Conservation (phyloP, 2,888 invertebrate species). For the Cryptocephalus primarius region DNA sequence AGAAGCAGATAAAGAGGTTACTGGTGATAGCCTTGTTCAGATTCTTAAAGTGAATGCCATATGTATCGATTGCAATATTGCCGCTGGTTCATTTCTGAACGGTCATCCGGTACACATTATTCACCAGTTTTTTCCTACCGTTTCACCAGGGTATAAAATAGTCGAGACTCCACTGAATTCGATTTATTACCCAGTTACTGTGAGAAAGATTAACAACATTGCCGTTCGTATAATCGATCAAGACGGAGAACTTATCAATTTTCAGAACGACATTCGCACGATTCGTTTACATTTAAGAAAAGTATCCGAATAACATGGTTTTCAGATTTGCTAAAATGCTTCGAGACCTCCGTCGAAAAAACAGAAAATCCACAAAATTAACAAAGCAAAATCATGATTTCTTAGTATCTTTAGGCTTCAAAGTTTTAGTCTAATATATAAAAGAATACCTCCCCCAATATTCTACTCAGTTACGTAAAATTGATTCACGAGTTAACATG, state of each 20-base stretch:
- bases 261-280: conserved; percentile 23
- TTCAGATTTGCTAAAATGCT: background rate
- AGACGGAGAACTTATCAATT: conserved; percentile 24
- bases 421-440: background rate
- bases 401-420: background rate
- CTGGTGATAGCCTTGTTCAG: background rate
- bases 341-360: background rate
- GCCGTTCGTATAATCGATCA: conserved; percentile 24
- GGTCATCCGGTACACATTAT: conserved; percentile 13
- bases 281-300: conserved; percentile 12
- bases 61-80: conserved; percentile 7
- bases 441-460: too few relatives aligned
- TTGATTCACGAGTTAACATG: too few relatives aligned
- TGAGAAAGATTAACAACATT: conserved; percentile 17
- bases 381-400: background rate
- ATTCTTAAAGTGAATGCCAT: background rate
- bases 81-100: conserved; percentile 4
- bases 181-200: conserved; percentile 26
- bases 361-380: background rate
- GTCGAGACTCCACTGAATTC: conserved; percentile 25
- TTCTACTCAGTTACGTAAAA: too few relatives aligned
- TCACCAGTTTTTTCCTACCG: conserved; percentile 16
- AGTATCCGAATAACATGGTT: background rate
- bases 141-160: conserved; percentile 27
- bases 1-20: background rate